Base-by-base conservation (phyloP, 2,888 invertebrate species). In the Choristoneura rosaceana region DNA sequence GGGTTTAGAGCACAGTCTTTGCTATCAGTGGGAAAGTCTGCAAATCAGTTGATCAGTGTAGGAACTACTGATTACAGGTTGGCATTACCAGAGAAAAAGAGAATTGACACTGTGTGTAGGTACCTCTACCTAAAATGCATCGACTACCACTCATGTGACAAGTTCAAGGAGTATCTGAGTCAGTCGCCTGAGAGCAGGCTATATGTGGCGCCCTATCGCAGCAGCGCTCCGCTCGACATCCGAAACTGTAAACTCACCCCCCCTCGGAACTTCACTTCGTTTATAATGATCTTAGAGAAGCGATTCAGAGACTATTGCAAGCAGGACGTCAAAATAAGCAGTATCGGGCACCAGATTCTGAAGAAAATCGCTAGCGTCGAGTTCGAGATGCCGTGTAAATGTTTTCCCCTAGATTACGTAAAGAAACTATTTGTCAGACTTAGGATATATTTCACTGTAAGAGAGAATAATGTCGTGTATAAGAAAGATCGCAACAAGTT, bases 381-480 rank as follows among this genome's bases (percentile, higher is more conserved):
- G n/a, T 79, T 77, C 34, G 73, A 73, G 1, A 75, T 75, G 70
- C 78, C 78, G 2, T 79, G 79, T 38, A 74, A 76, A 14, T 79
- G 78, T 50, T 80, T 79, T 55, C 79, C 79, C 0, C 58, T 79
- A n/a, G 76, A 77, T 63, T 77, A 78, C 74, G 70, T 80, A 8
- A 79, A 78, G 70, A 74, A 74, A 33, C 67, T 79, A 58, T 77
- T 78, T 74, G 47, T 79, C 47, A 75, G 79, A 61, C 64, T 80
- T 4, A 74, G 78, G 47, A 69, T 80, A 65, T 80, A 73, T 77
- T 79, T 78, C 47, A 76, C 75, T 41, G 73, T 78, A 62, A 77
- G 75, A 62, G 74, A 77, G 58, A 79, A 80, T 62, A 79, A 80
- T 73, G 74, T 67, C 43, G 52, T 74, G 43, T 66, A 73, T 25